Conservation (phyloP, 1,140 invertebrate genomes). For the Euglossa dilemma region DNA sequence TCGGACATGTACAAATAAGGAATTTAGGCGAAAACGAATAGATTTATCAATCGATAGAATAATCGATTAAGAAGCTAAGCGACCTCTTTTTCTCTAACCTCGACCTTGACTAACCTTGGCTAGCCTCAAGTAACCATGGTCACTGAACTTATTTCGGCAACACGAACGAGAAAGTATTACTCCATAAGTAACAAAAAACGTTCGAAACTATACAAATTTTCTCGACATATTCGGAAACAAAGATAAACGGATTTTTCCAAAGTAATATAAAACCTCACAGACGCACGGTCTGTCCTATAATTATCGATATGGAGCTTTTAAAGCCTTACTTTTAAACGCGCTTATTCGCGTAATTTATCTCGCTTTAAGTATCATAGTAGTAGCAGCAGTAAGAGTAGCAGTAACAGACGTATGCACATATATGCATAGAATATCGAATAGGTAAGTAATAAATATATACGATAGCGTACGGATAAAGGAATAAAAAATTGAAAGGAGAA, state of each 20-base stretch:
- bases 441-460: background rate
- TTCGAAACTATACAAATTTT: too few species aligned
- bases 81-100: background rate
- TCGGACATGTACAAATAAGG: background rate
- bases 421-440: background rate
- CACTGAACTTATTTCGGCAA: background rate
- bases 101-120: background rate
- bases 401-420: background rate
- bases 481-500: background rate
- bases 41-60: background rate
- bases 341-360: too few species aligned
- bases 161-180: background rate
- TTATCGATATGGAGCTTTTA: too few species aligned
- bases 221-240: background rate
- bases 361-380: too few species aligned
- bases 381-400: too few species aligned
- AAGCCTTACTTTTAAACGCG: too few species aligned
- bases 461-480: too few species aligned
- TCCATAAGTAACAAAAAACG: background rate
- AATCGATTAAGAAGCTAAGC: background rate
- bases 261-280: too few species aligned
- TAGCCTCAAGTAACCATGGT: background rate
- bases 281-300: too few species aligned
- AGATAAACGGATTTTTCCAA: too few species aligned
- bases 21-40: background rate